These are phyloP conservation scores for Aselliscus stoliczkanus DNA, from an alignment of 2,797 vertebrate species.

Conservation along the genomic window DNA sequence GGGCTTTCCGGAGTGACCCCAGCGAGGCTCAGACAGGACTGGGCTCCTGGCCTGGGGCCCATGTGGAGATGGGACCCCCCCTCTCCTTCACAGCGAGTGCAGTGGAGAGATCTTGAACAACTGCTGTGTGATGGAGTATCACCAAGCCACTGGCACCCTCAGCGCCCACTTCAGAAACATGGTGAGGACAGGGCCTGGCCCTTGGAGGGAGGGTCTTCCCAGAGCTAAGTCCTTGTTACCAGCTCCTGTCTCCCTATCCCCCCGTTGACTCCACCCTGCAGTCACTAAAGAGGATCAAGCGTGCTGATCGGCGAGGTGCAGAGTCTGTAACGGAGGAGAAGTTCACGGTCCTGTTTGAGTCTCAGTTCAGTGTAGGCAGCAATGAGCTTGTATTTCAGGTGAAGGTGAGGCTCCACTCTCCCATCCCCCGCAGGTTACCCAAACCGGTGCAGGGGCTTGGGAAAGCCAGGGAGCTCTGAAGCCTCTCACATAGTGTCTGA, in stretches of 20 bases:
- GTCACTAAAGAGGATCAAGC: conserved; percentile 96
- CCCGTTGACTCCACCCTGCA: conserved; percentile 44
- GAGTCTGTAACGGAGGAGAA: conserved; percentile 98
- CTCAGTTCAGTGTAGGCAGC: conserved; percentile 95
- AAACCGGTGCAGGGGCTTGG: no score
- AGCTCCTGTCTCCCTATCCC: background rate
- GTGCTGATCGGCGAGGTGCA: conserved; percentile 92
- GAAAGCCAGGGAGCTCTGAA: background rate
- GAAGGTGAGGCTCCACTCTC: conserved; percentile 84
- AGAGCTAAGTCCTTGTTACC: background rate
- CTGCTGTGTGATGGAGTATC: conserved; percentile 97
- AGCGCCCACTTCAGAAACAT: conserved; percentile 97
- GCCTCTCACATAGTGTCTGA: rapidly evolving
- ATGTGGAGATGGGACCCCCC: background rate
- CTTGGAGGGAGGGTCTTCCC: background rate
- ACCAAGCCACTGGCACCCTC: conserved; percentile 85
- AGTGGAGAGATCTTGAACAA: conserved; percentile 97
- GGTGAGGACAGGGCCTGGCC: conserved; percentile 79
- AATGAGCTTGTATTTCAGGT: conserved; percentile 97
- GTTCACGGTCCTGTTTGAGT: conserved; percentile 96
- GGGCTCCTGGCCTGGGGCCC: rapidly evolving
- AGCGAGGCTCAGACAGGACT: background rate
- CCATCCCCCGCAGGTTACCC: background rate
- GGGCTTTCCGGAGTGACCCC: background rate
- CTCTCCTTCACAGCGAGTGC: conserved; percentile 85